Evolutionary conservation across 2,113 vertebrate species (phyloP).

Genomic region (Ellobius talpinus): DNA sequence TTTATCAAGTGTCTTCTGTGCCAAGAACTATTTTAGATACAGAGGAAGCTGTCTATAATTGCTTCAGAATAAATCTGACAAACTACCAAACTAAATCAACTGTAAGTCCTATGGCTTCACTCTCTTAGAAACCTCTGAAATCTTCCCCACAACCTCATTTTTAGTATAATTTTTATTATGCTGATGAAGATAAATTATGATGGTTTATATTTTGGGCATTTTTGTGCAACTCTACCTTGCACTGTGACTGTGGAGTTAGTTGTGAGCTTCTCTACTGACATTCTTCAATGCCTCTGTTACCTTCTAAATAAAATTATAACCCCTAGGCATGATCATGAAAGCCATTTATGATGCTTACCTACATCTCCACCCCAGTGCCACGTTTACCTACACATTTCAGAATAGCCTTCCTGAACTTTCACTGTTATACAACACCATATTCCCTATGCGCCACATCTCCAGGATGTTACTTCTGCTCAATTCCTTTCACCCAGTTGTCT

Average conservation of each 20-base stretch:
- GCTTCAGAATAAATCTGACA: slow-evolving; percentile 30
- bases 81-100: slow-evolving; percentile 22
- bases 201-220: not conserved
- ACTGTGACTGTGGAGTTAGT: not conserved
- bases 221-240: not conserved
- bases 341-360: not conserved
- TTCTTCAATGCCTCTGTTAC: slow-evolving; percentile 14
- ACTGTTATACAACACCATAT: not conserved
- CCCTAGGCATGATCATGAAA: not conserved
- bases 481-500: slow-evolving; percentile 21
- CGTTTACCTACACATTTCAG: not conserved
- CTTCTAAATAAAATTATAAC: slow-evolving; percentile 16
- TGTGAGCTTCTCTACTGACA: not conserved
- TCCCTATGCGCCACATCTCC: not conserved
- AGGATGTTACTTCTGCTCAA: slow-evolving; percentile 21
- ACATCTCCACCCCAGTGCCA: not conserved
- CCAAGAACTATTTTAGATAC: slow-evolving; percentile 55
- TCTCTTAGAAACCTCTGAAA: slow-evolving; percentile 7
- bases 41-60: slow-evolving; percentile 1
- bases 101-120: not conserved
- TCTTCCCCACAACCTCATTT: not conserved
- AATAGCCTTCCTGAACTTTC: not conserved
- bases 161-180: slow-evolving; percentile 6
- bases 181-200: not conserved
- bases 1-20: slow-evolving; percentile 18